Percentiles rank a stretch among this genome's conserved stretches.
These are phyloP conservation scores for Ictalurus punctatus DNA, from an alignment of 2,113 vertebrate genomes.

Conservation along the genomic window DNA sequence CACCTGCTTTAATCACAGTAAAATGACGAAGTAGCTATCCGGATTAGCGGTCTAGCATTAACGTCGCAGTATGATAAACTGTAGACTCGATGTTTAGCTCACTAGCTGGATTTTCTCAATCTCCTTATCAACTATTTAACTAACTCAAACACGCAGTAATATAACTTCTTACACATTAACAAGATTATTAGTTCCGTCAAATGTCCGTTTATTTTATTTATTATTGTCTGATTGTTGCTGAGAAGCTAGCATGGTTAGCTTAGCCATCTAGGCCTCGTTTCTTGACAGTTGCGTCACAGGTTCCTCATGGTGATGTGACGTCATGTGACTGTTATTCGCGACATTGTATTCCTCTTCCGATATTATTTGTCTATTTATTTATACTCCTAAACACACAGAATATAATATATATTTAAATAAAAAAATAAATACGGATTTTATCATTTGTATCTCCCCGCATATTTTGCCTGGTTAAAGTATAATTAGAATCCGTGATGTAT, in stretches of 20 bases:
- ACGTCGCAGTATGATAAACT: background rate
- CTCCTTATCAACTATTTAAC: background rate
- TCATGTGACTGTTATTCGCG: background rate
- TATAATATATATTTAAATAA: no score
- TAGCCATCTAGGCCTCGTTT: conserved; percentile 12
- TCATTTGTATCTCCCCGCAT: background rate
- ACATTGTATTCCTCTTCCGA: background rate
- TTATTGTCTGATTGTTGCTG: background rate
- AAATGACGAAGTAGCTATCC: conserved; percentile 17
- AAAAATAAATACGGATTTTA: background rate
- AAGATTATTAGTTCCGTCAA: background rate
- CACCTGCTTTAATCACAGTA: background rate
- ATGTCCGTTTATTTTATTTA: no score
- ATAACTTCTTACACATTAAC: no score
- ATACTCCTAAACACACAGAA: no score
- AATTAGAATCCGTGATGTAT: background rate
- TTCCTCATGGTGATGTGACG: conserved; percentile 43
- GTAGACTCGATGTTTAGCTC: no score
- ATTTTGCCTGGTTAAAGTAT: background rate
- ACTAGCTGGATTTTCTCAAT: background rate
- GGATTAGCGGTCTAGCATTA: background rate
- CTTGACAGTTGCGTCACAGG: conserved; percentile 41
- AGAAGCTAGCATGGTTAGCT: background rate
- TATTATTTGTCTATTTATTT: no score
- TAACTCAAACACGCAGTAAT: no score